These are phyloP conservation scores for Clamator glandarius DNA, from an alignment of 2,797 vertebrate species.

Conservation along the genomic window DNA sequence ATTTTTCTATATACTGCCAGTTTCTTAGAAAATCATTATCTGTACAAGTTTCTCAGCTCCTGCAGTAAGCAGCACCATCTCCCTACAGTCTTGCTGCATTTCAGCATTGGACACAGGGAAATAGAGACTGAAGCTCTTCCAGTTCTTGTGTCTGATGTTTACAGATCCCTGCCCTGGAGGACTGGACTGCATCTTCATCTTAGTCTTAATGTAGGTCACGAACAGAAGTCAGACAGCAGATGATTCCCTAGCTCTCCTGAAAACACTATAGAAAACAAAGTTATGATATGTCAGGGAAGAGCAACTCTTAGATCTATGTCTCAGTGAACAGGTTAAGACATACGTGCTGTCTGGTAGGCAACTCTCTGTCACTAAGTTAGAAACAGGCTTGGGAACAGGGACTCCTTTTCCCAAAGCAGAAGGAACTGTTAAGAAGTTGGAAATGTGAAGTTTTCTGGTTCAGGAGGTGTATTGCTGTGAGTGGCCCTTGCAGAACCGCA, in stretches of 20 bases:
- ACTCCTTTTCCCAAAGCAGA: background rate
- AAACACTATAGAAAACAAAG: background rate
- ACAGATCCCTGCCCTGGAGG: background rate
- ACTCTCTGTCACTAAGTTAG: background rate
- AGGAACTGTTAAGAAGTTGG: background rate
- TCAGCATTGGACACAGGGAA: background rate
- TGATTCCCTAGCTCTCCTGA: background rate
- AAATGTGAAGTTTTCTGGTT: background rate
- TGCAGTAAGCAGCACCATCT: background rate
- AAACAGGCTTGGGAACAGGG: background rate
- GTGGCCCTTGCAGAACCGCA: background rate
- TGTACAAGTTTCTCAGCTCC: background rate
- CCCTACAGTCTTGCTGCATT: background rate
- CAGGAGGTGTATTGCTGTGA: background rate
- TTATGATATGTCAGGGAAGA: background rate
- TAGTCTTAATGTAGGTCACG: background rate
- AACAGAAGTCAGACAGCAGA: background rate
- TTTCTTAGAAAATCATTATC: background rate
- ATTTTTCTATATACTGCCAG: background rate
- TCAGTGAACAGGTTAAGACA: background rate
- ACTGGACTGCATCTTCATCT: background rate
- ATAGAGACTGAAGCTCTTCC: background rate
- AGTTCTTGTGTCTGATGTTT: background rate
- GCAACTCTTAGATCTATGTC: fast-evolving
- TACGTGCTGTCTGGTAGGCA: background rate